Percentiles rank a stretch among this genome's conserved stretches.
phyloP scores from a whole-genome alignment of 2,888 invertebrate genomes.

The Oegoconia quadripuncta region DNA sequence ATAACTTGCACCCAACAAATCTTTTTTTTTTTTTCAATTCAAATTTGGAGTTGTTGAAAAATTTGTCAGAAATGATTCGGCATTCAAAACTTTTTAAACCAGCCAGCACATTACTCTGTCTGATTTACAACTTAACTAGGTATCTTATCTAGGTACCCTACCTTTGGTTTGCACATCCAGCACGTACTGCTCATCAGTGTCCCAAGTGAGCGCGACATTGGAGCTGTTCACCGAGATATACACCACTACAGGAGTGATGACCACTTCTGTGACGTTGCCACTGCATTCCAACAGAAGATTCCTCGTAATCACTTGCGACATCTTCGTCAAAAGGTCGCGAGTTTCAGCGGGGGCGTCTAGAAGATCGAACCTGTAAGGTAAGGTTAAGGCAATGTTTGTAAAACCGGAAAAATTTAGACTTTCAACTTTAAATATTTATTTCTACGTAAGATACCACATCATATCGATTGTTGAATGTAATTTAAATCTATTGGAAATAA shows the following conservation, averaged over 20 bases:
- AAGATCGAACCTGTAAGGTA: conserved; percentile 67
- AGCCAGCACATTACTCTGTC: too few species aligned
- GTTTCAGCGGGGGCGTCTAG: conserved; percentile 64
- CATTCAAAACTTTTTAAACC: too few species aligned
- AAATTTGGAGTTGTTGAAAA: too few species aligned
- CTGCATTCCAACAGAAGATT: conserved; percentile 81
- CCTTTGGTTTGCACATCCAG: conserved; percentile 80
- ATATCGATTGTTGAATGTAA: too few species aligned
- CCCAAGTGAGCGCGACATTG: conserved; percentile 78
- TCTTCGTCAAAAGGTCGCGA: conserved; percentile 72
- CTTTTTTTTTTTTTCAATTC: too few species aligned
- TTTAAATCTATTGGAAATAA: neutral
- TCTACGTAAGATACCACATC: too few species aligned
- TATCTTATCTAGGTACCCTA: too few species aligned
- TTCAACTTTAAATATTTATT: too few species aligned
- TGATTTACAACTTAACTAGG: too few species aligned
- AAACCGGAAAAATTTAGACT: too few species aligned
- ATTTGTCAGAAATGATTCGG: too few species aligned
- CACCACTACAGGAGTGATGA: conserved; percentile 77
- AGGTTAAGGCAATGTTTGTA: conserved; percentile 4
- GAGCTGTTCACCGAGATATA: conserved; percentile 72
- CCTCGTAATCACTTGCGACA: conserved; percentile 74
- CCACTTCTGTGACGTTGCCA: conserved; percentile 51
- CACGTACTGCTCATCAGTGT: conserved; percentile 84
- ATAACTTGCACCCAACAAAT: too few species aligned